Evolutionary conservation across 1,140 invertebrate genomes (phyloP), one percentile per base, ranked within the genome.

Genomic region (Drosophila busckii): DNA sequence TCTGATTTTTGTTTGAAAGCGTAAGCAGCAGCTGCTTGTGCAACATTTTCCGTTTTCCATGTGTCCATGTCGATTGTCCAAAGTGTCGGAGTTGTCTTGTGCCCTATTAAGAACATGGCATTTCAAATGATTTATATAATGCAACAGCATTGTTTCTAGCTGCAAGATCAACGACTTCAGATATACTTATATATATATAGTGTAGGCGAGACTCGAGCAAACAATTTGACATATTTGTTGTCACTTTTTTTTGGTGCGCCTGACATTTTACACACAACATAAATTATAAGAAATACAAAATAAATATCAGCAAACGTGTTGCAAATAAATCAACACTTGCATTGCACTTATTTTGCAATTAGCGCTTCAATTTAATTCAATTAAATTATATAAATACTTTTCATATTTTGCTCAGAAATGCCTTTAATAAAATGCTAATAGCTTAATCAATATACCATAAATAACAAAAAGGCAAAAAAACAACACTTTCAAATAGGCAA

Each of bases 381-480:
- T 49, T 42, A 56, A 62, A 56, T 56, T 58, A 28, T 34, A 62
- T 44, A n/a, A 34, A 44, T 42, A 50, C 32, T 50, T 64, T 52
- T 58, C 25, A 58, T 58, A 54, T 40, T 56, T 40, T 49, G 12
- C 44, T 40, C 35, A 45, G 31, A 45, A 78, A 66, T 82, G 75
- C 73, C 69, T 80, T n/a, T 75, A 80, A 82, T 80, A 71, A 80
- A 80, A 80, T 80, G 75, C 75, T 82, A 80, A 80, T 80, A 66
- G 80, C 75, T 80, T 80, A 82, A 80, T 80, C 75, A 80, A 80
- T 80, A 80, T 80, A 76, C 75, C 75, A 80, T 80, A 80, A 80
- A 80, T 80, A 82, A 37, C 55, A 59, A 35, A 38, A 37, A 38
- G 22, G 23, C 23, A 48, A 37, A 26, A 45, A 46, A 54, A 50